Evolutionary conservation across 2,113 vertebrate species (phyloP), one percentile per base, ranked within the genome.

Genomic region (Eretmochelys imbricata): DNA sequence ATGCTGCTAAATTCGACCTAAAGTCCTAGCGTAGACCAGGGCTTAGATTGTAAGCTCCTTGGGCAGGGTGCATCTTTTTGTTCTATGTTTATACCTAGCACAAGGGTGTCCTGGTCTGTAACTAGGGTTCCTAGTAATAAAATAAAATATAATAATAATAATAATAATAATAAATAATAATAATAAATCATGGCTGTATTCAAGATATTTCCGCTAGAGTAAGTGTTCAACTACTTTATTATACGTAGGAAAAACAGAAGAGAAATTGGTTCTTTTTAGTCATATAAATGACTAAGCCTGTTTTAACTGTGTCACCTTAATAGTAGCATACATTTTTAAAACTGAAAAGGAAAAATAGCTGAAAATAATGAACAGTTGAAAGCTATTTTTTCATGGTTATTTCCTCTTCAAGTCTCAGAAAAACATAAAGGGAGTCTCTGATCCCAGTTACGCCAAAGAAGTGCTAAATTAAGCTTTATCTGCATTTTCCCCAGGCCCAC

Each of bases 361-460:
- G 90, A 89, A 94, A 97, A 94, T 82, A 96, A 72, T 11, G 57
- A 85, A 83, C 93, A 89, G 2, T 24, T 80, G 48, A 65, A 82
- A 93, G 46, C 83, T 93, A 54, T 76, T 51, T 95, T 96, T 91
- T 96, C 72, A 87, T 53, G 89, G 88, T 42, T 78, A 86, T 82
- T 96, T 95, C 27, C 91, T 95, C 96, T 95, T 89, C 80, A 53
- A 38, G 8, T 55, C 87, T 94, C 72, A 80, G 89, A 75, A 97
- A 98, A 95, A 96, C 96, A 84, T 92, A 96, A 91, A 94, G 82
- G 51, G 79, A 91, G 91, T 94, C 89, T 91, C 89, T 97, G 89
- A 95, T 94, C 53, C 2, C 81, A 16, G 76, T 59, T 95, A 76
- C 89, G 94, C 69, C 96, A 94, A 95, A 94, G 27, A 96, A 95